phyloP scores from a whole-genome alignment of 2,888 invertebrate genomes.

The Eupithecia pulchellata region DNA sequence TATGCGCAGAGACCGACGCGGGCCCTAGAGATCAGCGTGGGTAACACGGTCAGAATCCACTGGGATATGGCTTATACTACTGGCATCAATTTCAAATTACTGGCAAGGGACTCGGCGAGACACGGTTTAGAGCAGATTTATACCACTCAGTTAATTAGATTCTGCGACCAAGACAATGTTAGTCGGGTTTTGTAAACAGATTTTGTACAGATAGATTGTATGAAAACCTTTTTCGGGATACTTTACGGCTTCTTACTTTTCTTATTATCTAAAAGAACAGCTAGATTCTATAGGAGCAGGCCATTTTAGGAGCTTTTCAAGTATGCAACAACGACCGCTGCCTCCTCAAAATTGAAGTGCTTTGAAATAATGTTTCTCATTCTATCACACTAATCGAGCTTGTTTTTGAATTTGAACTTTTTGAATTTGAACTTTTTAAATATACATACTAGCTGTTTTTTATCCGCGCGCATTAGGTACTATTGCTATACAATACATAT shows the following conservation, averaged over 20 bases:
- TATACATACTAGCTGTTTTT: no score
- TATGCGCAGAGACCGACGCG: slow-evolving; percentile 49
- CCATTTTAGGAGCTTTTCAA: background rate
- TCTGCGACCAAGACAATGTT: background rate
- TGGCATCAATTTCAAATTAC: background rate
- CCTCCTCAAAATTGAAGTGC: background rate
- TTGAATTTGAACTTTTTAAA: no score
- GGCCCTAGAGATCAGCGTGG: slow-evolving; percentile 51
- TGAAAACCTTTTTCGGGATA: background rate
- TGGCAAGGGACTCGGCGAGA: background rate
- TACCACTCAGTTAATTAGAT: background rate
- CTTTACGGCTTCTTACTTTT: no score
- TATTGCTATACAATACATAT: no score
- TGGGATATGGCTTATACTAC: slow-evolving; percentile 26
- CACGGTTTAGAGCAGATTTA: background rate
- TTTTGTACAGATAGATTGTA: background rate
- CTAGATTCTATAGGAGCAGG: background rate
- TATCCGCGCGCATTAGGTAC: no score
- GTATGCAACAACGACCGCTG: background rate
- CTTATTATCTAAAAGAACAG: background rate
- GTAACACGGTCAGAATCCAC: slow-evolving; percentile 51
- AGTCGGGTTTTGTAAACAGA: background rate
- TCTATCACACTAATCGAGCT: background rate
- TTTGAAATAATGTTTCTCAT: background rate
- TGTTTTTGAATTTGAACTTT: no score